phyloP scores from a whole-genome alignment of 2,888 invertebrate species.

The Tetanocera ferruginea region DNA sequence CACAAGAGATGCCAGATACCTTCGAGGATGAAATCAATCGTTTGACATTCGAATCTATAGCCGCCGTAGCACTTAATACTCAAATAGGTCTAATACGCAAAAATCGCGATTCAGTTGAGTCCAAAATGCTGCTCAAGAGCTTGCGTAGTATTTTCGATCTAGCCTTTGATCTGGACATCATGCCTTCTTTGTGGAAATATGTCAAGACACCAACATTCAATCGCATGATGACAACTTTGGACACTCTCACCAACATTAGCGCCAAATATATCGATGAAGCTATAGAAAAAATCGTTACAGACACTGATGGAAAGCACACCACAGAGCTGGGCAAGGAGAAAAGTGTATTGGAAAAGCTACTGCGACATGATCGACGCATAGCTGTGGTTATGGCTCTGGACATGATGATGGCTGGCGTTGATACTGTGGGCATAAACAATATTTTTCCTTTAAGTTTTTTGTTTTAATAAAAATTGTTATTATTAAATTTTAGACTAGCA shows the following conservation, averaged over 20 bases:
- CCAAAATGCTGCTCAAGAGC: conserved; percentile 47
- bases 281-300: conserved; percentile 54
- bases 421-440: conserved; percentile 73
- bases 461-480: not conserved
- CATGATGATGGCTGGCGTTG: conserved; percentile 79
- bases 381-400: conserved; percentile 79
- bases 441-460: not conserved
- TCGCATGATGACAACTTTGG: conserved; percentile 48
- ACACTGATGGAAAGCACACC: conserved; percentile 55
- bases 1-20: conserved; percentile 64
- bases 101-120: conserved; percentile 46
- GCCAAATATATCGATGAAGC: conserved; percentile 63
- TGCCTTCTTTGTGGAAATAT: conserved; percentile 56
- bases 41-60: conserved; percentile 73
- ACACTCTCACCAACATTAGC: conserved; percentile 49
- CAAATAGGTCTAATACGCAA: conserved; percentile 53
- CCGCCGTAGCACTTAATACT: conserved; percentile 63
- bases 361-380: conserved; percentile 74
- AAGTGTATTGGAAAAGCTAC: conserved; percentile 77
- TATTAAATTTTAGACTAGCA: conserved; percentile 55
- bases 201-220: conserved; percentile 53
- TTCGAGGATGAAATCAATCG: conserved; percentile 71
- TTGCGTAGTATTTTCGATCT: conserved; percentile 49
- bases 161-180: conserved; percentile 53
- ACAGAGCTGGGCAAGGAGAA: conserved; percentile 51